phyloP scores from a whole-genome alignment of 2,888 invertebrate species.

The Drosophila hamatofila region DNA sequence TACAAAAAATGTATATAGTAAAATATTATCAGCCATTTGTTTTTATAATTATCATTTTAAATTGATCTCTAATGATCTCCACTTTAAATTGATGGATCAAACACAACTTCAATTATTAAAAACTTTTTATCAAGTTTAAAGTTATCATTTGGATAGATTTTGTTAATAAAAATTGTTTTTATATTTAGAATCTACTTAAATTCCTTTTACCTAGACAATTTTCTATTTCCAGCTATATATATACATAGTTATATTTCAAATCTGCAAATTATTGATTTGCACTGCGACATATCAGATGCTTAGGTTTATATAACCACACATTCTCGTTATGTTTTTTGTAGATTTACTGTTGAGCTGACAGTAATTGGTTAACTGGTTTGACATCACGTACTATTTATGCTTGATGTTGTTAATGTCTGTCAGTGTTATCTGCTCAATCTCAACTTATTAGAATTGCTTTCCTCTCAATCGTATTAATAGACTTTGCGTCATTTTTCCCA shows the following conservation, averaged over 20 bases:
- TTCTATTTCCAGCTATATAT: too few relatives aligned
- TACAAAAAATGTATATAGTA: too few relatives aligned
- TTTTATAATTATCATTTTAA: too few relatives aligned
- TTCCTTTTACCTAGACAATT: too few relatives aligned
- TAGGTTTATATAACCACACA: neutral
- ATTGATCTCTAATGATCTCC: too few relatives aligned
- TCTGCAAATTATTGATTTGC: neutral
- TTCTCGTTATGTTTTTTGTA: neutral
- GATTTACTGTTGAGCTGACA: constrained; percentile 22
- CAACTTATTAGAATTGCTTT: constrained; percentile 20
- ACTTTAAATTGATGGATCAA: too few relatives aligned
- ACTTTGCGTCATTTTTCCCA: constrained; percentile 25
- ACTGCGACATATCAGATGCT: neutral
- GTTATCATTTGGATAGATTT: too few relatives aligned
- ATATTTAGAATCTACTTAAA: too few relatives aligned
- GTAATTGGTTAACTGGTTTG: constrained; percentile 28
- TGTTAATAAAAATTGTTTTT: too few relatives aligned
- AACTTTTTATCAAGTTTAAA: too few relatives aligned
- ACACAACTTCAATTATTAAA: too few relatives aligned
- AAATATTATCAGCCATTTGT: too few relatives aligned
- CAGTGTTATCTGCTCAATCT: constrained; percentile 32
- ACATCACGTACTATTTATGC: constrained; percentile 16
- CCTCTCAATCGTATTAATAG: neutral
- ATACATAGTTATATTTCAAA: neutral
- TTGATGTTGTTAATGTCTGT: constrained; percentile 27